Conservation (phyloP, 2,113 vertebrate species). For the Pangasianodon gigas region DNA sequence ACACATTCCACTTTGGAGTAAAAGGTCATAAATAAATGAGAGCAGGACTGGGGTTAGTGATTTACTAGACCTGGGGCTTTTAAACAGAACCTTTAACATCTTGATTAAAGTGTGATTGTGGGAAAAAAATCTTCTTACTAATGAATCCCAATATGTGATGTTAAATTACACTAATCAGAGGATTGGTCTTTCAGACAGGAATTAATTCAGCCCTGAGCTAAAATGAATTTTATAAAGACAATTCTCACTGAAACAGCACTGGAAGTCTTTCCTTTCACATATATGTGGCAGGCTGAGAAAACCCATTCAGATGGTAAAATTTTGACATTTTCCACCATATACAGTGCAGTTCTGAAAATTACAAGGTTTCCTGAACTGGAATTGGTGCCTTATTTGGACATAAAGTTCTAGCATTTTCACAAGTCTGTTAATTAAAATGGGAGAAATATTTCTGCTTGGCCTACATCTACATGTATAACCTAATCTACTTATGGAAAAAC, state of each 20-base stretch:
- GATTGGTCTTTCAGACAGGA: neutral
- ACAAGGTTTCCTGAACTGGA: neutral
- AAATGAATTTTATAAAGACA: neutral
- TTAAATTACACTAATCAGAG: slow-evolving; percentile 11
- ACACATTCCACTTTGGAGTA: neutral
- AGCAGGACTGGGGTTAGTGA: neutral
- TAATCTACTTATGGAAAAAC: neutral
- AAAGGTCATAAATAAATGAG: slow-evolving; percentile 13
- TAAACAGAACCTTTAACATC: slow-evolving; percentile 31
- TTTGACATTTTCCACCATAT: neutral
- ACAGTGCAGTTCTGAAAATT: neutral
- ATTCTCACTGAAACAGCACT: neutral
- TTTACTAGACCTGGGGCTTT: slow-evolving; percentile 26
- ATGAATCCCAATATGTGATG: slow-evolving; percentile 2
- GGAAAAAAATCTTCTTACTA: neutral
- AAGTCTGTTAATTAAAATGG: neutral
- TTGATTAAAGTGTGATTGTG: neutral
- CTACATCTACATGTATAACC: neutral
- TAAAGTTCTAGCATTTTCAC: neutral
- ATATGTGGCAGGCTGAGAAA: neutral
- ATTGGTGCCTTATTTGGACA: neutral
- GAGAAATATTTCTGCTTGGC: neutral
- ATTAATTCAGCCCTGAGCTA: neutral
- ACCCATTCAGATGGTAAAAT: neutral
- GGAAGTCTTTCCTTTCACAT: neutral